These are phyloP conservation scores for Microctenopoma steveboyesi DNA, from an alignment of 2,797 vertebrate species.

Conservation along the genomic window DNA sequence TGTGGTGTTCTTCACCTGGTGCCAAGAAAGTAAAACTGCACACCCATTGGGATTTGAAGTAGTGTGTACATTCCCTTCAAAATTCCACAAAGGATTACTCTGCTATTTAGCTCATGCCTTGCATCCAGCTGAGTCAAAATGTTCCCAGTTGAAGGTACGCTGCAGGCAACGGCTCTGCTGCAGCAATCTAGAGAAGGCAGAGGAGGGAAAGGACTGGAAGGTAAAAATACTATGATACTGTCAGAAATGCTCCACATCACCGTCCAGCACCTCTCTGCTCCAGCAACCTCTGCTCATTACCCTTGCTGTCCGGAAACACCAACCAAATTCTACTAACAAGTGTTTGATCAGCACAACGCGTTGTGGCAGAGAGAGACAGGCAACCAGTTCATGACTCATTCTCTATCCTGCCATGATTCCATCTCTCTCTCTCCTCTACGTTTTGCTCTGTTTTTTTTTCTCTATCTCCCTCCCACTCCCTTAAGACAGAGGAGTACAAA, in stretches of 20 bases:
- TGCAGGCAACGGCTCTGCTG: slow-evolving; percentile 58
- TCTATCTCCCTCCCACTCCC: slow-evolving; percentile 39
- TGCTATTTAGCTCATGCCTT: slow-evolving; percentile 68
- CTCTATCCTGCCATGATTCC: neutral
- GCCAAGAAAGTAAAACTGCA: slow-evolving; percentile 64
- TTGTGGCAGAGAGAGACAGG: slow-evolving; percentile 51
- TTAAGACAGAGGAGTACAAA: slow-evolving; percentile 74
- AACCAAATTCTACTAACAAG: slow-evolving; percentile 68
- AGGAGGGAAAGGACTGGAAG: slow-evolving; percentile 51
- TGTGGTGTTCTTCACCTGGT: slow-evolving; percentile 51
- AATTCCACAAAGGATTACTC: slow-evolving; percentile 63
- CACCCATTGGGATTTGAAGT: slow-evolving; percentile 62
- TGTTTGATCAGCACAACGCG: slow-evolving; percentile 72
- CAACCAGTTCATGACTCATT: slow-evolving; percentile 61
- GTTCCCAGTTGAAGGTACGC: slow-evolving; percentile 59
- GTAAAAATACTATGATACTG: slow-evolving; percentile 59
- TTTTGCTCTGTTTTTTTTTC: slow-evolving; percentile 20
- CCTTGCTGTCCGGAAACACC: slow-evolving; percentile 57
- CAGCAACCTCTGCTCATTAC: slow-evolving; percentile 68
- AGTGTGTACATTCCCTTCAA: slow-evolving; percentile 47
- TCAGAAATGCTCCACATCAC: slow-evolving; percentile 71
- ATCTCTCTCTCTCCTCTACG: slow-evolving; percentile 12
- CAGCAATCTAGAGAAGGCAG: slow-evolving; percentile 42
- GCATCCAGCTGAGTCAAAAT: slow-evolving; percentile 64
- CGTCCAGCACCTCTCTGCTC: slow-evolving; percentile 46